These are phyloP conservation scores for Nansenia antarctica DNA, from an alignment of 2,113 vertebrate species.

Conservation along the genomic window DNA sequence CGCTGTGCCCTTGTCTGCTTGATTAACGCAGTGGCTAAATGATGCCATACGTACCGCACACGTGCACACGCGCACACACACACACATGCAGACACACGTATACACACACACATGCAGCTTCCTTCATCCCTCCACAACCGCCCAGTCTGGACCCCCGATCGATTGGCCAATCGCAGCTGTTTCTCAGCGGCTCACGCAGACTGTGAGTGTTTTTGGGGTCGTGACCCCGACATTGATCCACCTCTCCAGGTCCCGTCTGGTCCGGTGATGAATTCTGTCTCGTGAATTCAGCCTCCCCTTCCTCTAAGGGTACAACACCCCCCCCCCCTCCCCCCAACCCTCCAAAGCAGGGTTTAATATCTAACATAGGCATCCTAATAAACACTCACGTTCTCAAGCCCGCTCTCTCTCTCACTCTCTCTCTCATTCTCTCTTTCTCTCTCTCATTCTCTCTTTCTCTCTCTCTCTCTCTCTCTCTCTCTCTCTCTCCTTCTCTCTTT, in stretches of 20 bases:
- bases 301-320: conserved; percentile 19
- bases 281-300: conserved; percentile 20
- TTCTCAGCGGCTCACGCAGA: conserved; percentile 32
- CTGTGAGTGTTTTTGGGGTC: conserved; percentile 35
- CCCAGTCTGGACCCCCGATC: conserved; percentile 26
- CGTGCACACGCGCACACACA: background rate
- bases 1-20: conserved; percentile 32
- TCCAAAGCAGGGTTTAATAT: background rate
- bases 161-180: conserved; percentile 50
- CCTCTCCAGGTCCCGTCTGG: conserved; percentile 43
- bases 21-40: conserved; percentile 41
- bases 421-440: background rate
- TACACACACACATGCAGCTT: background rate
- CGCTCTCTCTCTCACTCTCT: background rate
- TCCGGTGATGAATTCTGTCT: conserved; percentile 40
- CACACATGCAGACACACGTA: background rate
- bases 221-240: conserved; percentile 45
- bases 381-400: background rate
- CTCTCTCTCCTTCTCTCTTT: background rate
- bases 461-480: background rate
- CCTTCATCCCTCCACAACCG: background rate
- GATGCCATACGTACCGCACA: too few relatives aligned
- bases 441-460: background rate
- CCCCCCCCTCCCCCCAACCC: background rate
- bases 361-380: background rate